These are phyloP conservation scores for Hypomesus transpacificus DNA, from an alignment of 2,113 vertebrate genomes.

Conservation along the genomic window DNA sequence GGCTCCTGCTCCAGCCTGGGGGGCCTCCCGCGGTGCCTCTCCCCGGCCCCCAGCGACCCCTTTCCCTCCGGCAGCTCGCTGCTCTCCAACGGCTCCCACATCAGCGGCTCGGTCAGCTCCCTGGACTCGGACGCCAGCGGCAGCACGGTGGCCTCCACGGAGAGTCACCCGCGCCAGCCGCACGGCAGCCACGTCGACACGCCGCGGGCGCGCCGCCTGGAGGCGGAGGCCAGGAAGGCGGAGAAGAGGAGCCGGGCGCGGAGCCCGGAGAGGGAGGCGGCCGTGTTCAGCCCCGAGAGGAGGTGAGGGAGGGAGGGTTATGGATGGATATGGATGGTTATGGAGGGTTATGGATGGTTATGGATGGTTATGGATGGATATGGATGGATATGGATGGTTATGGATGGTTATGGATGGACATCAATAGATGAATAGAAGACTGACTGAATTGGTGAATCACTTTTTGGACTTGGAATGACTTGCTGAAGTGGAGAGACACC, in stretches of 20 bases:
- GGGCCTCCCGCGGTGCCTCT: constrained; percentile 71
- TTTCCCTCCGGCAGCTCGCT: constrained; percentile 77
- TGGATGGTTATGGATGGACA: too few relatives aligned
- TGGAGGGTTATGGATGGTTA: too few relatives aligned
- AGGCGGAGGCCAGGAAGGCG: constrained; percentile 68
- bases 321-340: neutral
- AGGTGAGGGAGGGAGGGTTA: constrained; percentile 56
- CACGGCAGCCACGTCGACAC: constrained; percentile 55
- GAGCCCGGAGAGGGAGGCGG: constrained; percentile 67
- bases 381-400: too few relatives aligned
- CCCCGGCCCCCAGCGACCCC: constrained; percentile 74
- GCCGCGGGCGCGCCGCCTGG: constrained; percentile 56
- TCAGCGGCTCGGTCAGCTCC: constrained; percentile 78
- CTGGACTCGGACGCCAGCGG: constrained; percentile 77
- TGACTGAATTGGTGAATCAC: too few relatives aligned
- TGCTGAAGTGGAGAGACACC: too few relatives aligned
- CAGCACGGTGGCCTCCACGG: constrained; percentile 74
- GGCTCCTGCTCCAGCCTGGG: constrained; percentile 74
- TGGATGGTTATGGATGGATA: too few relatives aligned
- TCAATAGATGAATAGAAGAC: too few relatives aligned
- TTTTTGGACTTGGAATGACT: too few relatives aligned
- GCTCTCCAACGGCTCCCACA: constrained; percentile 79
- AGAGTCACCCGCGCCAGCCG: constrained; percentile 63
- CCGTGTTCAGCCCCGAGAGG: constrained; percentile 71
- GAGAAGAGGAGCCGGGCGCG: constrained; percentile 69